Conservation (phyloP, 2,888 invertebrate species). For the Zonitis immaculata region DNA sequence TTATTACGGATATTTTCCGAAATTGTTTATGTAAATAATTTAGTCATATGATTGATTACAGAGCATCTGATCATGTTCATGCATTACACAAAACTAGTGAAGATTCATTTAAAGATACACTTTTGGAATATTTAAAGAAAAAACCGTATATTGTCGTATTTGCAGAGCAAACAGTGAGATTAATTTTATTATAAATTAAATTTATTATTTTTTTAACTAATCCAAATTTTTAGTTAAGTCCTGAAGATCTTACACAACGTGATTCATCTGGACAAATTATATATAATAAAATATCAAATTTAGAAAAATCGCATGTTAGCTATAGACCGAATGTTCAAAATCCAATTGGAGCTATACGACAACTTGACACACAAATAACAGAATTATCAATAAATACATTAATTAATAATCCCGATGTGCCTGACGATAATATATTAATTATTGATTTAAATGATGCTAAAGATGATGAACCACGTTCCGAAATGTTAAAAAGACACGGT, state of each 20-base stretch:
- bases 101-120: conserved; percentile 41
- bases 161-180: conserved; percentile 51
- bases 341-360: conserved; percentile 54
- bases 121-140: conserved; percentile 34
- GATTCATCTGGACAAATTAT: conserved; percentile 44
- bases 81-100: conserved; percentile 42
- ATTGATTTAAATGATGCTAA: conserved; percentile 57
- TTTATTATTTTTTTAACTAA: no score
- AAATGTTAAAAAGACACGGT: conserved; percentile 59
- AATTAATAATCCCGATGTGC: conserved; percentile 39
- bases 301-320: conserved; percentile 41
- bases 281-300: conserved; percentile 46
- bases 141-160: conserved; percentile 50
- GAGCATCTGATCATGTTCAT: conserved; percentile 37
- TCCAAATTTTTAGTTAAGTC: conserved; percentile 50
- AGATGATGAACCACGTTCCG: conserved; percentile 53
- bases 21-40: conserved; percentile 1
- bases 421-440: conserved; percentile 52
- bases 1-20: no score
- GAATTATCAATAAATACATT: conserved; percentile 38
- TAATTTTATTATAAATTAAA: neutral
- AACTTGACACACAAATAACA: conserved; percentile 43
- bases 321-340: conserved; percentile 62
- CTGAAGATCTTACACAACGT: conserved; percentile 49
- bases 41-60: conserved; percentile 21